phyloP scores from a whole-genome alignment of 2,888 invertebrate species.

The Drosophila engyochracea region DNA sequence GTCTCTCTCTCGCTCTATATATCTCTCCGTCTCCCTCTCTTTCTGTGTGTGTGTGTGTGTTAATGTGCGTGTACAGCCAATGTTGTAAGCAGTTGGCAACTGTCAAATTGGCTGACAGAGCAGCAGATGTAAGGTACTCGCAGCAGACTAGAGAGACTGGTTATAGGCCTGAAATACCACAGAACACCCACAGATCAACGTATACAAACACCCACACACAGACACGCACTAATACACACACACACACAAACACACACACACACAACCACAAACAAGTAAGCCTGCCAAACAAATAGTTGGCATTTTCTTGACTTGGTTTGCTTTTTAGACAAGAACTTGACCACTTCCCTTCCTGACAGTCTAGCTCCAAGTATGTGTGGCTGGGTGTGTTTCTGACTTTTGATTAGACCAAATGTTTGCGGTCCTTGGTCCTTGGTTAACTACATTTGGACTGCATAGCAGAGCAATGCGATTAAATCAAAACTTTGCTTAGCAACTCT shows the following conservation, averaged over 20 bases:
- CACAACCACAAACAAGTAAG: conserved; percentile 11
- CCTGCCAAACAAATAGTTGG: conserved; percentile 72
- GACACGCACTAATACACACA: neutral
- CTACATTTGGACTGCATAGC: conserved; percentile 56
- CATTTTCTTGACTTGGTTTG: conserved; percentile 70
- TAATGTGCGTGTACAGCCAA: conserved; percentile 36
- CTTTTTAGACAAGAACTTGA: conserved; percentile 65
- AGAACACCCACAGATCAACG: conserved; percentile 3
- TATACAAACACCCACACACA: neutral
- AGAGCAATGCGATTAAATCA: conserved; percentile 23
- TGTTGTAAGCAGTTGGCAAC: conserved; percentile 62
- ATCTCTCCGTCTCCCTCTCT: neutral
- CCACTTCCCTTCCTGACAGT: conserved; percentile 26
- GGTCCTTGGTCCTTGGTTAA: conserved; percentile 47
- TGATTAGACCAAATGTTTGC: conserved; percentile 77
- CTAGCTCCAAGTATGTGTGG: neutral
- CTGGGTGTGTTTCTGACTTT: conserved; percentile 63
- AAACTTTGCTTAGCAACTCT: neutral
- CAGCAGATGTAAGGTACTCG: conserved; percentile 26
- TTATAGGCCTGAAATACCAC: conserved; percentile 28
- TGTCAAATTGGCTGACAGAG: conserved; percentile 74
- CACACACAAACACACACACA: neutral
- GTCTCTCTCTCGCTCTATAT: neutral
- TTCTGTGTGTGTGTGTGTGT: conserved; percentile 1
- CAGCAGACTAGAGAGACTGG: conserved; percentile 17